phyloP scores from a whole-genome alignment of 2,888 invertebrate species.

The Caenorhabditis doughertyi region DNA sequence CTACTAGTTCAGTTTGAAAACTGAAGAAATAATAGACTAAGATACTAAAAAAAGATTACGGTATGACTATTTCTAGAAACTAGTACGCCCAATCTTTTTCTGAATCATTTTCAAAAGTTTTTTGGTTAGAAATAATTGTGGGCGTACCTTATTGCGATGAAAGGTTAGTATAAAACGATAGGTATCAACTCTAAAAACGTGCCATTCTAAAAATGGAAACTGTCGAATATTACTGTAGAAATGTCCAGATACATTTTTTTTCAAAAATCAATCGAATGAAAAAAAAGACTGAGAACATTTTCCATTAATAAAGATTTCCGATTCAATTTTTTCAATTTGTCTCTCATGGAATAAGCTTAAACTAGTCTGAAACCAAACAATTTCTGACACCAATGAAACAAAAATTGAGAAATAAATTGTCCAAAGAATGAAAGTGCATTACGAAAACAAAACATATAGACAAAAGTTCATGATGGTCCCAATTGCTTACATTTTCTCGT shows the following conservation, averaged over 20 bases:
- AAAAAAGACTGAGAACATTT: not conserved
- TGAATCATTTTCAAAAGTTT: not conserved
- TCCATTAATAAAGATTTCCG: conserved; percentile 3
- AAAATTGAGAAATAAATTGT: conserved; percentile 1
- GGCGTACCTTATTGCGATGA: not conserved
- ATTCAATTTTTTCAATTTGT: not conserved
- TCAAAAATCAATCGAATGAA: no score
- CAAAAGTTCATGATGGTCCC: conserved; percentile 34
- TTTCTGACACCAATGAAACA: not conserved
- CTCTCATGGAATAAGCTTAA: no score
- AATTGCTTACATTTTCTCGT: not conserved
- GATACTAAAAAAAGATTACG: not conserved
- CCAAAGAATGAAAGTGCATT: not conserved
- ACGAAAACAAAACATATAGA: conserved; percentile 9
- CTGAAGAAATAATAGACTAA: not conserved
- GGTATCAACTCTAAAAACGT: no score
- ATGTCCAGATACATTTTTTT: no score
- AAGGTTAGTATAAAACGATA: no score
- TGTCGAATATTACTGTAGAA: not conserved
- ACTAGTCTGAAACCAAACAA: not conserved
- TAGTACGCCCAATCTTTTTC: not conserved
- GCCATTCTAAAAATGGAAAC: no score
- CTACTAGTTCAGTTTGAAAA: no score
- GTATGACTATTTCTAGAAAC: not conserved
- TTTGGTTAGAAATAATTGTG: not conserved